Conservation (phyloP, 2,797 vertebrate species). For the Erethizon dorsatum region DNA sequence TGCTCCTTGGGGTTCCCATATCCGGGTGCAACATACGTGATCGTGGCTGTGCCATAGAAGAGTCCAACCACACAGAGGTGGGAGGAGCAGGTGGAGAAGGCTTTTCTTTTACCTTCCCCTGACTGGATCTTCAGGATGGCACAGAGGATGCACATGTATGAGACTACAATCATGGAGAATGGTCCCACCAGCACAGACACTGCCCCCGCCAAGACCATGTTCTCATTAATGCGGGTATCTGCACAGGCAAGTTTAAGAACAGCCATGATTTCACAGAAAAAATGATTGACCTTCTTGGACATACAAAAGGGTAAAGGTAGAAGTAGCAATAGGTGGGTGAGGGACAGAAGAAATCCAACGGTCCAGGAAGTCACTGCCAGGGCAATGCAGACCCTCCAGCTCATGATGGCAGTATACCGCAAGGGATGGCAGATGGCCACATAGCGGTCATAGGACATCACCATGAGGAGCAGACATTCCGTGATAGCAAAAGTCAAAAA, state of each 20-base stretch:
- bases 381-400: slow-evolving; percentile 41
- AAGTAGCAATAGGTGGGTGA: slow-evolving; percentile 59
- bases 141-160: slow-evolving; percentile 71
- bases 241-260: slow-evolving; percentile 83
- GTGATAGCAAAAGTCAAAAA: slow-evolving; percentile 63
- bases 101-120: slow-evolving; percentile 34
- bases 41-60: slow-evolving; percentile 64
- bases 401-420: slow-evolving; percentile 74
- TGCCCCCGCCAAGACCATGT: slow-evolving; percentile 74
- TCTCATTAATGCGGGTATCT: slow-evolving; percentile 75
- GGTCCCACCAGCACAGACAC: slow-evolving; percentile 80
- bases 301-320: slow-evolving; percentile 81
- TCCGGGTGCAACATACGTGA: slow-evolving; percentile 72
- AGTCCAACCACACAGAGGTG: slow-evolving; percentile 75
- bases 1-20: slow-evolving; percentile 9
- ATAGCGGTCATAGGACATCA: slow-evolving; percentile 84
- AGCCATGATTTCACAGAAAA: slow-evolving; percentile 86
- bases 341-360: slow-evolving; percentile 55
- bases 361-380: slow-evolving; percentile 68
- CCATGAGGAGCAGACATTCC: slow-evolving; percentile 75
- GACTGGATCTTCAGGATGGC: slow-evolving; percentile 71
- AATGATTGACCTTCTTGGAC: slow-evolving; percentile 78
- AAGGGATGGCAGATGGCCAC: slow-evolving; percentile 77
- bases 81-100: slow-evolving; percentile 77
- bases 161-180: slow-evolving; percentile 67